Percentiles rank a stretch among this genome's conserved stretches.
These are phyloP conservation scores for Molorchus minor DNA, from an alignment of 2,888 invertebrate species.

Conservation along the genomic window DNA sequence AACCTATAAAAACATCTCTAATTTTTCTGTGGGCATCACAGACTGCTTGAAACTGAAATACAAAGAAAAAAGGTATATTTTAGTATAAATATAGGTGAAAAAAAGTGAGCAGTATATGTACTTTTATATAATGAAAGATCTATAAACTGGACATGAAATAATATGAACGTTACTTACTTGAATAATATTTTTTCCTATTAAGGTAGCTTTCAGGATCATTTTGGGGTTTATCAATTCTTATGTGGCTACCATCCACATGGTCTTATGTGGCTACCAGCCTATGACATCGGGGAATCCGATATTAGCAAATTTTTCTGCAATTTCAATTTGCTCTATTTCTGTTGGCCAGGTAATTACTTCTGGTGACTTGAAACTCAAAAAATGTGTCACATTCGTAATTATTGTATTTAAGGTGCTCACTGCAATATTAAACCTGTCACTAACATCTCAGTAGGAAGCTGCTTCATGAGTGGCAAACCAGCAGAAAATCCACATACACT, in stretches of 20 bases:
- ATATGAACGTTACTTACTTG: no score
- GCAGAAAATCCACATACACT: constrained; percentile 27
- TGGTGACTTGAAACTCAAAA: constrained; percentile 33
- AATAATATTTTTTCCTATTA: constrained; percentile 35
- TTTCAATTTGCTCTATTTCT: constrained; percentile 33
- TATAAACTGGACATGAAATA: no score
- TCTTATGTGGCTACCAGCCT: no score
- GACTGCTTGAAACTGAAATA: constrained; percentile 26
- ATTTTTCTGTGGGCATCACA: constrained; percentile 20
- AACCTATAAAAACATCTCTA: constrained; percentile 21
- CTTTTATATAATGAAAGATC: no score
- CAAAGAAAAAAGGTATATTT: not conserved
- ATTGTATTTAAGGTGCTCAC: constrained; percentile 34
- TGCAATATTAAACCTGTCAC: constrained; percentile 38
- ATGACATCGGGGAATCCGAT: constrained; percentile 32
- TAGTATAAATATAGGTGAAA: no score
- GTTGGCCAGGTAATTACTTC: constrained; percentile 38
- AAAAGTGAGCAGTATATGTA: no score
- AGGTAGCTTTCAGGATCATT: constrained; percentile 35
- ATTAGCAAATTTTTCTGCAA: constrained; percentile 22
- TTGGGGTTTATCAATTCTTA: constrained; percentile 33
- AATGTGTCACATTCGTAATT: constrained; percentile 27
- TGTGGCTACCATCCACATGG: constrained; percentile 37
- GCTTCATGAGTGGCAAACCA: constrained; percentile 41
- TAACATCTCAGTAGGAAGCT: constrained; percentile 39